Base-by-base conservation (phyloP, 2,797 vertebrate species). In the Aplochiton taeniatus region DNA sequence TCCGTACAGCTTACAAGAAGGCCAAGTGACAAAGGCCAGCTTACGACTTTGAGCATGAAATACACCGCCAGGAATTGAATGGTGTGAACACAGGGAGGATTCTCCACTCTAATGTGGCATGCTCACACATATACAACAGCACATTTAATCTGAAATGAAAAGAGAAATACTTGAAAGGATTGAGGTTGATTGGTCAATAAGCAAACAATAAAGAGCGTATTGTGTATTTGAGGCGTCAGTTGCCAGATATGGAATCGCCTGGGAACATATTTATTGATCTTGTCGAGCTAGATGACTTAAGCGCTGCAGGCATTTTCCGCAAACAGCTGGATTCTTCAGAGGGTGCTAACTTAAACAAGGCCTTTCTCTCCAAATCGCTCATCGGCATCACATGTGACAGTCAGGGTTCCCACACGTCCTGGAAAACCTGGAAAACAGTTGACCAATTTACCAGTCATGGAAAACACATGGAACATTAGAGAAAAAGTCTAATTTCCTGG, bases 21-120 rank as follows among this genome's bases (percentile, higher is more conserved):
- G 52, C 52, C 5, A 69, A 69, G 43, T 8, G 19, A 42, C 53
- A 66, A 4, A 66, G 42, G 44, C 62, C 66, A 19, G 62, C 53
- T 1, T 9, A 62, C 11, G 48, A 53, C 31, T 69, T 74, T 46
- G 68, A 70, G 19, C 62, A 58, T 5, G 44, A 69, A 58, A 69
- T 58, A 47, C 57, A 69, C 9, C 59, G 63, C 14, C 72, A 70
- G 43, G 72, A 70, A 12, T 7, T 70, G 45, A 74, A 74, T 31
- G 58, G 43, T 9, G n/a, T 71, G 9, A 14, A 74, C 50, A 70
- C 66, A 59, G 48, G 73, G 0, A 43, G 11, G 12, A 65, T 75
- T 50, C 51, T 71, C 7, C 65, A 71, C 31, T 71, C 57, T 14
- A 74, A 70, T 20, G 58, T 74, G 31, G 72, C 31, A 16, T 70